Conservation (phyloP, 2,113 vertebrate species). For the Ranitomeya imitator region DNA sequence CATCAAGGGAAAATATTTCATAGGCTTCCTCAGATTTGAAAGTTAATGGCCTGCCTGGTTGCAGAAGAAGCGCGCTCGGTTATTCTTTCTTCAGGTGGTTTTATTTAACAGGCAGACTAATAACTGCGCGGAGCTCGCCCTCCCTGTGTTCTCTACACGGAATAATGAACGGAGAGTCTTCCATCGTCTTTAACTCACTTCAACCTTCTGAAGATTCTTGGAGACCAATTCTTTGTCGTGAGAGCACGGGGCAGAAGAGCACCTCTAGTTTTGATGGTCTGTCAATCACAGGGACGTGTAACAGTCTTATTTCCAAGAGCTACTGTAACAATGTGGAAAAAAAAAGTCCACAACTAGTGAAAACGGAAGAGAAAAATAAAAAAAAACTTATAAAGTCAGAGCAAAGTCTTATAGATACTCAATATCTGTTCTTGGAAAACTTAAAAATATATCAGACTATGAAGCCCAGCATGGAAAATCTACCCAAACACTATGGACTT, state of each 20-base stretch:
- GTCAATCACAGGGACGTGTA: background rate
- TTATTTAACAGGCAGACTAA: constrained; percentile 67
- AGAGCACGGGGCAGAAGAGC: no score
- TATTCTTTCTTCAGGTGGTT: constrained; percentile 61
- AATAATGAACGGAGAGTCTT: constrained; percentile 62
- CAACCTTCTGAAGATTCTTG: background rate
- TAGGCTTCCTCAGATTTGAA: constrained; percentile 62
- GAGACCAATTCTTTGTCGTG: background rate
- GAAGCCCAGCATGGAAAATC: no score
- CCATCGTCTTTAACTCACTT: background rate
- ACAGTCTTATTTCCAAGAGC: background rate
- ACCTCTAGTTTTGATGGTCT: background rate
- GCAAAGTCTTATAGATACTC: no score
- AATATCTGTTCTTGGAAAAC: no score
- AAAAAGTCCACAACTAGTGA: background rate
- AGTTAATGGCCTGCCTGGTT: constrained; percentile 68
- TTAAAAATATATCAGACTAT: no score
- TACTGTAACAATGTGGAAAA: background rate
- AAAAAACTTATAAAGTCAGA: no score
- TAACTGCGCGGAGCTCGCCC: constrained; percentile 63
- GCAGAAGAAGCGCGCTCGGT: constrained; percentile 62
- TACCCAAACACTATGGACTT: no score
- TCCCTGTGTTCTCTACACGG: constrained; percentile 63
- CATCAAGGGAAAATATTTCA: constrained; percentile 57
- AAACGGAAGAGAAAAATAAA: no score